Percentiles rank a stretch among this genome's conserved stretches.
phyloP scores from a whole-genome alignment of 2,888 invertebrate genomes.

The Drosophila pegasa region DNA sequence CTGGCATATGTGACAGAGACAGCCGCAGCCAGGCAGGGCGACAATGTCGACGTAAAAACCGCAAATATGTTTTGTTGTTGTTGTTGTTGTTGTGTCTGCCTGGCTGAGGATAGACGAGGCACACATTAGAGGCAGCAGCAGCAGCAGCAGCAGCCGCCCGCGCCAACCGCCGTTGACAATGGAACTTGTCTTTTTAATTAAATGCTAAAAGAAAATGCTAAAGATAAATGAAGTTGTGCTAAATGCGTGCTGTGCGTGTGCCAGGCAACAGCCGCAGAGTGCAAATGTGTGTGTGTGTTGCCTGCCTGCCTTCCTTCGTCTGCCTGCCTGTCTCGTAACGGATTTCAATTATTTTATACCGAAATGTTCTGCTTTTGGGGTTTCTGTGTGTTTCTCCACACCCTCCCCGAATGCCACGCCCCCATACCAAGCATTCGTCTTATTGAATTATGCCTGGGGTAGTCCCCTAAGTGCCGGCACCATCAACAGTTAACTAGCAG shows the following conservation, averaged over 20 bases:
- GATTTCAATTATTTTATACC: conserved; percentile 74
- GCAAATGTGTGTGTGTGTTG: conserved; percentile 30
- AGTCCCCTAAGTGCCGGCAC: conserved; percentile 35
- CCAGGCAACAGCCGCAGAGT: conserved; percentile 15
- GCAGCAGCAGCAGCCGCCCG: not conserved
- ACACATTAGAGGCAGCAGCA: conserved; percentile 37
- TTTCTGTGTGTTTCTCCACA: conserved; percentile 52
- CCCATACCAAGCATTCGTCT: conserved; percentile 53
- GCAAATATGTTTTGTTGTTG: conserved; percentile 74
- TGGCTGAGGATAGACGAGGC: conserved; percentile 40
- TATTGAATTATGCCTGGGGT: conserved; percentile 71
- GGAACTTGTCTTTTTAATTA: conserved; percentile 81
- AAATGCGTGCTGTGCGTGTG: conserved; percentile 76
- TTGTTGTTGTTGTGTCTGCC: conserved; percentile 36
- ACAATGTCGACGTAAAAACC: conserved; percentile 75
- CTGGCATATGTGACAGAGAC: conserved; percentile 73
- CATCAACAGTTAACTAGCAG: conserved; percentile 33
- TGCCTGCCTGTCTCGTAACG: conserved; percentile 15
- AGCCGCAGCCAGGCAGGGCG: conserved; percentile 60
- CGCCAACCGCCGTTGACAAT: conserved; percentile 65
- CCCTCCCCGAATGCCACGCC: conserved; percentile 25
- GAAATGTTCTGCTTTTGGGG: conserved; percentile 59
- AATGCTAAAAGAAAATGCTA: conserved; percentile 80
- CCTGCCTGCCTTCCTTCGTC: conserved; percentile 10
- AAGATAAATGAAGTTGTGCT: conserved; percentile 81